These are phyloP conservation scores for Porites divaricata DNA, from an alignment of 92 coral and sea anemone species.

Conservation along the genomic window DNA sequence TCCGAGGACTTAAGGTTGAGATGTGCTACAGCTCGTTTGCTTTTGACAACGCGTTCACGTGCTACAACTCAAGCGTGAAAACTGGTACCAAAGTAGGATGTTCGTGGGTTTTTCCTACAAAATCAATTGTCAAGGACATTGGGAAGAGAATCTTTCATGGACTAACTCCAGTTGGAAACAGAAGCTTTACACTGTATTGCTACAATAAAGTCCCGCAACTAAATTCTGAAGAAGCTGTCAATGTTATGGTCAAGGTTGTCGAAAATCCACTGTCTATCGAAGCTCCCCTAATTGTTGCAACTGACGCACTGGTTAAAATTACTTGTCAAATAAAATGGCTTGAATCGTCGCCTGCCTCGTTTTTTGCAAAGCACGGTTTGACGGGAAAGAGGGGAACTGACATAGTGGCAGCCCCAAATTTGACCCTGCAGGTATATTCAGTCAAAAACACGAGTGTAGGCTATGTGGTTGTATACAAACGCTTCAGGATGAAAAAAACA, in stretches of 20 bases:
- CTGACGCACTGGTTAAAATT: conserved; percentile 31
- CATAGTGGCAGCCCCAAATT: neutral
- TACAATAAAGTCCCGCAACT: conserved; percentile 53
- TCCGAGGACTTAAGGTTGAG: conserved; percentile 65
- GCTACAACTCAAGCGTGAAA: conserved; percentile 33
- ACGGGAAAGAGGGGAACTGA: conserved; percentile 58
- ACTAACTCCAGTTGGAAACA: conserved; percentile 33
- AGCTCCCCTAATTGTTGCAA: conserved; percentile 41
- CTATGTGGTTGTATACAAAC: conserved; percentile 6
- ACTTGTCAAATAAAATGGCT: conserved; percentile 70
- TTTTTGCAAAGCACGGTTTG: conserved; percentile 50
- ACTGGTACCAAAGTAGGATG: conserved; percentile 55
- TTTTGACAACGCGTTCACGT: conserved; percentile 61
- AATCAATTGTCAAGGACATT: neutral
- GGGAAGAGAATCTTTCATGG: conserved; percentile 16
- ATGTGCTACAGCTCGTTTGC: conserved; percentile 68
- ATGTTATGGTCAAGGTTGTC: conserved; percentile 37
- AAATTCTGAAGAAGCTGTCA: neutral
- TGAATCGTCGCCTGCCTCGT: conserved; percentile 53
- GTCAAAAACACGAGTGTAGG: conserved; percentile 15
- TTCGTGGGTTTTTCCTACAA: conserved; percentile 53
- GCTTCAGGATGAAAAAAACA: neutral
- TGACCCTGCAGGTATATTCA: neutral
- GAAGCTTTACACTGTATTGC: conserved; percentile 50
- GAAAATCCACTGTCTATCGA: conserved; percentile 63